These are phyloP conservation scores for Lathronympha strigana DNA, from an alignment of 2,888 invertebrate genomes.

Conservation along the genomic window DNA sequence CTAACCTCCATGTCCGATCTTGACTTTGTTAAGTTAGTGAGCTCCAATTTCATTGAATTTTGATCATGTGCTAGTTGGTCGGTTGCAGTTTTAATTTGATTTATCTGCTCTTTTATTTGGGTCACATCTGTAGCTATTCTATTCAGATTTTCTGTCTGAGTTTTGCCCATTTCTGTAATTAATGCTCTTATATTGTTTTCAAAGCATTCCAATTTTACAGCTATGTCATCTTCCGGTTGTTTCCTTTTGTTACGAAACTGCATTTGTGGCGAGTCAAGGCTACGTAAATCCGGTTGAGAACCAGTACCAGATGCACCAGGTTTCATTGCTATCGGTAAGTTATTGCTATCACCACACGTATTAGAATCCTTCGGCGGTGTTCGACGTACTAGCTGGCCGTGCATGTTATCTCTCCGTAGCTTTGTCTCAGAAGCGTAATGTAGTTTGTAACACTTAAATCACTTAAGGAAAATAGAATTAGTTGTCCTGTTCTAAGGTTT, in stretches of 20 bases:
- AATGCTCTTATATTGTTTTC: neutral
- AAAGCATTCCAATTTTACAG: neutral
- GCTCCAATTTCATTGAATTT: neutral
- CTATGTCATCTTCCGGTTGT: neutral
- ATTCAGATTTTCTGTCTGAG: neutral
- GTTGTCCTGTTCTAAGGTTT: too few relatives aligned
- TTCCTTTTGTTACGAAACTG: neutral
- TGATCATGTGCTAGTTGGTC: neutral
- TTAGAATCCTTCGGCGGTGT: neutral
- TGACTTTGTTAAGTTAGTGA: neutral
- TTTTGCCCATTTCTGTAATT: neutral
- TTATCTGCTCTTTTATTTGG: neutral
- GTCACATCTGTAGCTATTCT: neutral
- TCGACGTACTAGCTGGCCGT: neutral
- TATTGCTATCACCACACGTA: neutral
- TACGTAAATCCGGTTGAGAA: neutral
- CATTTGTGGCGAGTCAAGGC: neutral
- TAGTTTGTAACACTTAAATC: too few relatives aligned
- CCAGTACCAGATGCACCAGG: neutral
- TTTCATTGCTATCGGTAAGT: neutral
- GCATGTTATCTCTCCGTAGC: neutral
- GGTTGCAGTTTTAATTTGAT: neutral
- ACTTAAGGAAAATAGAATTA: too few relatives aligned
- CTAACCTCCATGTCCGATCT: neutral
- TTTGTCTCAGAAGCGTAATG: too few relatives aligned